phyloP scores from a whole-genome alignment of 2,888 invertebrate species.

The Sinotaia quadrata region DNA sequence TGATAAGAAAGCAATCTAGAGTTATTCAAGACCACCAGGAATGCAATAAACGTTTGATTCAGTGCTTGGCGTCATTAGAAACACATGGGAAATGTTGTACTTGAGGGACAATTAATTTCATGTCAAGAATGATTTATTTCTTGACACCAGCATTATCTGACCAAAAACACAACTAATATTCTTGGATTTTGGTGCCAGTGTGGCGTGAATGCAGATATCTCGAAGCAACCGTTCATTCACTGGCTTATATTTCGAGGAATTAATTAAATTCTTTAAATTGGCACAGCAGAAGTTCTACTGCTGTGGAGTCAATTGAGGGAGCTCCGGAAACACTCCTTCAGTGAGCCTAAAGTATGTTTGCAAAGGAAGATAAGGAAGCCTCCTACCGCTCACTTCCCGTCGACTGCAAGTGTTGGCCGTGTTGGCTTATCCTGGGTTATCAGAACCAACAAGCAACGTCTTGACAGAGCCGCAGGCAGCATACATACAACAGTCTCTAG shows the following conservation, averaged over 20 bases:
- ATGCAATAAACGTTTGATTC: too few relatives aligned
- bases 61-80: too few relatives aligned
- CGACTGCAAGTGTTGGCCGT: not conserved
- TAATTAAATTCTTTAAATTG: slow-evolving; percentile 3
- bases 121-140: slow-evolving; percentile 2
- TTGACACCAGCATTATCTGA: not conserved
- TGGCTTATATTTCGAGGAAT: slow-evolving; percentile 1
- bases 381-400: not conserved
- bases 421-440: too few relatives aligned
- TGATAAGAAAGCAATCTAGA: too few relatives aligned
- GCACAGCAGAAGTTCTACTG: not conserved
- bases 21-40: too few relatives aligned
- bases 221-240: too few relatives aligned
- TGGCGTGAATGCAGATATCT: too few relatives aligned
- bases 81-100: too few relatives aligned
- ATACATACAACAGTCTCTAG: too few relatives aligned
- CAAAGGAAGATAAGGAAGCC: not conserved
- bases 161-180: not conserved
- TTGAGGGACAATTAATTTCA: slow-evolving; percentile 3
- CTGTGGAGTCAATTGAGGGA: not conserved
- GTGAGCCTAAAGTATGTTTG: not conserved
- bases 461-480: too few relatives aligned
- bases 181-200: not conserved
- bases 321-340: not conserved
- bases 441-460: too few relatives aligned